Evolutionary conservation across 2,888 invertebrate species (phyloP), one percentile per base, ranked within the genome.

Genomic region (Leptinotarsa juncta): DNA sequence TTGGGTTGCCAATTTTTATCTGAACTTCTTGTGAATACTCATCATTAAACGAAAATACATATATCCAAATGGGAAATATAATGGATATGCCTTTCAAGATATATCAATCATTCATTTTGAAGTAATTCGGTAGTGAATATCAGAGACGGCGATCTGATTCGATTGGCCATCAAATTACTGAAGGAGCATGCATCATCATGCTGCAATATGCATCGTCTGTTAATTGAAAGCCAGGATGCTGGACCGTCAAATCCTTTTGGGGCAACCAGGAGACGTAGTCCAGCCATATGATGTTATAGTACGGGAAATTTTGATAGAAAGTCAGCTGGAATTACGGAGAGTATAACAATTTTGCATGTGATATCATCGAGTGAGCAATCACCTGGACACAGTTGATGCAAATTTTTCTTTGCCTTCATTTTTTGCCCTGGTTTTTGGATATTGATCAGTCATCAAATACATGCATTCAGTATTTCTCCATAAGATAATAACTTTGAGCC

Each of bases 111-210:
- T 16, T 42, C 42, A 62, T 32, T n/a, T 32, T n/a, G 62, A 18
- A 42, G 32, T 42, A 42, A 42, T 42, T 62, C 62, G 62, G 18
- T n/a, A 62, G 62, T 62, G 81, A 78, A 79, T 78, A 77, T 69
- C 78, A 75, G 65, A 78, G 74, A 77, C 76, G 79, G 72, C 75
- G 75, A 32, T 18, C 62, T 18, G 77, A 82, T 78, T 78, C 73
- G 77, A 79, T 76, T 78, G 72, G 69, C 70, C 76, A 73, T 78
- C 74, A 73, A 73, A 79, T 78, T 73, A 77, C 74, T 75, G 65
- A 74, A 65, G 55, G 60, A 65, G 72, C 62, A 67, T 72, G 74
- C 74, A 72, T 74, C 74, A 74, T 74, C 69, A 72, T 60, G 62
- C 32, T 76, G 75, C 74, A 73, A 60, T 26, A 65, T 74, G 75